Base-by-base conservation (phyloP, 2,797 vertebrate genomes). In the Acanthurus lineatus region DNA sequence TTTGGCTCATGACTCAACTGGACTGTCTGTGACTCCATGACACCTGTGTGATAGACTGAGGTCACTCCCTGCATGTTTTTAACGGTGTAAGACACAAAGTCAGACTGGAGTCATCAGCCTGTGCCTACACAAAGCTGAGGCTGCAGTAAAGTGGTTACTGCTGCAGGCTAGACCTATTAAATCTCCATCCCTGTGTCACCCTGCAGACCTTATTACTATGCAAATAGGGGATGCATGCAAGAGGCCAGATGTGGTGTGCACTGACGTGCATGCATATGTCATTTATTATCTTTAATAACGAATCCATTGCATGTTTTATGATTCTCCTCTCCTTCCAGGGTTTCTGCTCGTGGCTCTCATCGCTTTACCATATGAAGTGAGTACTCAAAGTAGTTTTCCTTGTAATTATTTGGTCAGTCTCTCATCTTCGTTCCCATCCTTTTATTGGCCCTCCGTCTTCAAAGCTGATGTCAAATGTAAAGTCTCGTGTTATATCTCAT, bases 291-390 rank as follows among this genome's bases (percentile, higher is more conserved):
- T 83, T 90, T 81, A 86, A 80, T 75, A 87, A 76, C 54, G 35
- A 52, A 68, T 78, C 61, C 45, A 69, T 56, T 85, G 44, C 48
- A 64, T 85, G 78, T 82, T 90, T 88, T 86, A 81, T 83, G 76
- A 79, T 59, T 76, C 79, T 86, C 81, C 45, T 84, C 69, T 94
- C 91, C 58, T 93, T 93, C 67, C 88, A 99, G 98, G 97, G 97
- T 79, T 99, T 99, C 94, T 99, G 97, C 90, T 97, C 97, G 63
- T 99, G 98, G 98, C 95, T 99, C 60, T 91, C 96, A 87, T 97
- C 97, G 66, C 97, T 98, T 92, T 96, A 97, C 94, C 96, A 97
- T 88, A 99, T 99, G 97, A 99, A 97, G 98, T 99, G 96, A 98
- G 98, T 97, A 82, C 78, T 76, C 73, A 60, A 76, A 85, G 81